These are phyloP conservation scores for Brachystomella parvula DNA, from an alignment of 1,140 invertebrate genomes.

Conservation along the genomic window DNA sequence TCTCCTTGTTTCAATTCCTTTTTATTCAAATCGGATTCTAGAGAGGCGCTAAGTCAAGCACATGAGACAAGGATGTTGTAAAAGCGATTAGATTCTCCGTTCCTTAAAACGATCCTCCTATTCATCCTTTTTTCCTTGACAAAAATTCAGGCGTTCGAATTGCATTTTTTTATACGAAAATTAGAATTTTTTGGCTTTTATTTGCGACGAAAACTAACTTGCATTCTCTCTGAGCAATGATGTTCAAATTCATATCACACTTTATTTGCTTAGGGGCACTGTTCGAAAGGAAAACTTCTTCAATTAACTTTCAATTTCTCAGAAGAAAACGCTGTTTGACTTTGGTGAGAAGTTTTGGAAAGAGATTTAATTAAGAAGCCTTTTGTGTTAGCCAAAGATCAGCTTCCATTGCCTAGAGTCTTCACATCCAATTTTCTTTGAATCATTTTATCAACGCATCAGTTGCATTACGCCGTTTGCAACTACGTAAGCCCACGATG, in stretches of 20 bases:
- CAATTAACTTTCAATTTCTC: conserved; percentile 2
- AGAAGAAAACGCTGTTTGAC: not conserved
- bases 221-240: no score
- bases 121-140: not conserved
- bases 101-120: not conserved
- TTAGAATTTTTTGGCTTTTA: not conserved
- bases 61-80: not conserved
- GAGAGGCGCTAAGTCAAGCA: no score
- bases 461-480: not conserved
- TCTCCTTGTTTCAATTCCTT: not conserved
- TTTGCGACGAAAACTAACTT: no score
- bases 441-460: not conserved
- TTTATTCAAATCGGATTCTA: not conserved
- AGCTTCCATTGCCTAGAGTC: not conserved
- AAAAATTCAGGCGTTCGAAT: no score
- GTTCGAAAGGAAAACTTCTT: not conserved
- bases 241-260: no score
- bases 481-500: no score
- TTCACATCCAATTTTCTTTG: not conserved
- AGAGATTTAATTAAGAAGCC: conserved; percentile 5
- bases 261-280: not conserved
- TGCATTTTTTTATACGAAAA: no score
- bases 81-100: not conserved
- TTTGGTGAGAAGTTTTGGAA: not conserved
- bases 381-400: no score